Evolutionary conservation across 2,888 invertebrate species (phyloP), one percentile per base, ranked within the genome.

Genomic region (Melipona bicolor): DNA sequence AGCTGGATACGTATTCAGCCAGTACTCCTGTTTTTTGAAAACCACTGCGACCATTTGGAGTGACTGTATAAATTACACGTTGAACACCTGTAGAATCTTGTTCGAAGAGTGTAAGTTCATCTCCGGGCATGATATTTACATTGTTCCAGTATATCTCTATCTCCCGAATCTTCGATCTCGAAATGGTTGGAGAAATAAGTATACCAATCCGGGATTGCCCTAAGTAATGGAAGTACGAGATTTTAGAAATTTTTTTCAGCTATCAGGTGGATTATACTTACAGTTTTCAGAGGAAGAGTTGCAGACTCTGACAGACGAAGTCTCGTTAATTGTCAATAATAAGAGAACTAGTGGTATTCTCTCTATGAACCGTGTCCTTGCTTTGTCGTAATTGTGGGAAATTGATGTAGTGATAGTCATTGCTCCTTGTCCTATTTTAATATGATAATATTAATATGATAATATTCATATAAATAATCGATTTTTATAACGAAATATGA

Each of bases 111-210:
- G 87, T 88, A 62, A 93, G 89, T 52, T 36, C 72, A 72, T 93
- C 93, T 32, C 88, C 89, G 4, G 76, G 67, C n/a, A 56, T 78
- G 61, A 90, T 64, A 50, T 90, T 88, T 59, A 83, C 36, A 73
- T 93, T 90, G 61, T 86, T 89, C 93, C 93, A 93, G 81, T 92
- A 91, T 78, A 93, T 89, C 32, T 91, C 90, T 69, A 93, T 90
- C 78, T 91, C 91, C 13, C 91, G 88, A 19, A 90, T 91, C 61
- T 72, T 80, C 15, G 78, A 79, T 0, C 27, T 13, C 19, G 89
- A 87, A 74, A 91, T 88, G 73, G 92, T 65, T 36, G 93, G 91
- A n/a, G 93, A 93, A 13, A 93, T 79, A 3, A 92, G 84, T 64
- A 93, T 77, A n/a, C 92, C 92, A n/a, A 92, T 71, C 13, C 71